Base-by-base conservation (phyloP, 64 coral and sea anemone species). In the Porites lutea region DNA sequence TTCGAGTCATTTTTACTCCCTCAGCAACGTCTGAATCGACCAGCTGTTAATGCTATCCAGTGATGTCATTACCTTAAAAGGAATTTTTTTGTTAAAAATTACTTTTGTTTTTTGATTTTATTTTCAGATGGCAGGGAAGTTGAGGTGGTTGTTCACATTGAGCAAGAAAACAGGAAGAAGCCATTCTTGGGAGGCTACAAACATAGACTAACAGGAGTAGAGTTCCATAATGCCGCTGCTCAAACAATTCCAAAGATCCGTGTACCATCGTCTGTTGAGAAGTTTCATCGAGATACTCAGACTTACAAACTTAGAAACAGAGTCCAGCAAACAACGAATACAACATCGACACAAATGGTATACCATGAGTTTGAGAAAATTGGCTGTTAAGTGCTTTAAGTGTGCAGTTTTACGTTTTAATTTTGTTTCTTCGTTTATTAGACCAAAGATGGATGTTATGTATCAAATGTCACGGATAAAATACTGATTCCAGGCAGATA, bases 331-430 rank as follows among this genome's bases (percentile, higher is more conserved):
- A 99, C 97, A 16, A 94, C 88, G 70, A 99, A 99, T 71, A 96
- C 91, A 43, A 99, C 97, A 3, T 99, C 97, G 6, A 99, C 97
- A 72, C 97, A 99, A 87, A 99, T 99, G 97, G 97, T 99, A 83
- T 88, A 19, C 21, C 20, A 44, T 50, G 21, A 53, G 3, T 6
- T 52, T 8, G 18, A 73, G 9, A 73, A 16, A 76, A 76, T 65
- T 4, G 18, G 62, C 18, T 14, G 4, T 65, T 16, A 18, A 4
- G 0, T 18, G 18, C 62, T 65, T 13, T 15, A 14, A 13, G 62
- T 18, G 62, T 16, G 18, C 18, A 65, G 62, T 18, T 5, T 9
- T 2, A 2, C 2, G 2, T 5, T 16, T 16, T 4, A 65, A 48
- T 46, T 11, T 88, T 20, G 16, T 47, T 73, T 71, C 12, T 59